Evolutionary conservation across 2,113 vertebrate species (phyloP).

Genomic region (Seriola dumerili): DNA sequence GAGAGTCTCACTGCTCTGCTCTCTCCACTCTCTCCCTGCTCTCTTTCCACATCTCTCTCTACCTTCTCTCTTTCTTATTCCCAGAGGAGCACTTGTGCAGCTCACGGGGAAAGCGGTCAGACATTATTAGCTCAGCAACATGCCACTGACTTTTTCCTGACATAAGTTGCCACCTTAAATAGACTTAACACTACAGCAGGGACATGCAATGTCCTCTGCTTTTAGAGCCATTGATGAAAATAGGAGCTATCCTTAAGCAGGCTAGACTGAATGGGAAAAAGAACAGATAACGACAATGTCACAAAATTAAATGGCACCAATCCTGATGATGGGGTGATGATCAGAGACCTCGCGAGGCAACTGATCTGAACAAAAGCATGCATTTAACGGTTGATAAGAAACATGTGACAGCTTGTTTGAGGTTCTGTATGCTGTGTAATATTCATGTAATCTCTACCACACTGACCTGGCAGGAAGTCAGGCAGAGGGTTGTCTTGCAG

Average conservation of each 20-base stretch:
- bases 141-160: constrained; percentile 68
- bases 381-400: constrained; percentile 58
- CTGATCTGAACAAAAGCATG: constrained; percentile 31
- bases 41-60: constrained; percentile 21
- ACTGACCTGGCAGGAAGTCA: constrained; percentile 44
- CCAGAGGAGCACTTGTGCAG: constrained; percentile 60
- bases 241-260: constrained; percentile 2
- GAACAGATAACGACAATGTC: constrained; percentile 24
- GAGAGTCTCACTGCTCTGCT: constrained; percentile 31
- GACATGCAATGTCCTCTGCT: constrained; percentile 44
- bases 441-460: constrained; percentile 54
- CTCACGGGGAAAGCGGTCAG: constrained; percentile 64
- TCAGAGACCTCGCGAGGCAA: not conserved
- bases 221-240: constrained; percentile 48
- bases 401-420: constrained; percentile 68
- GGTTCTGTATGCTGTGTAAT: constrained; percentile 29
- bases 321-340: constrained; percentile 38
- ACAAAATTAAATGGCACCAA: constrained; percentile 23
- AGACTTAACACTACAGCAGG: constrained; percentile 42
- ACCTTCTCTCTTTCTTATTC: constrained; percentile 36
- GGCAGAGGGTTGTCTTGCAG: constrained; percentile 17
- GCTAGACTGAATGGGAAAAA: not conserved
- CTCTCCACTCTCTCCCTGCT: not conserved
- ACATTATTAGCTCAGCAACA: constrained; percentile 75
- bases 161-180: constrained; percentile 69